Percentiles rank a stretch among this genome's conserved stretches.
Evolutionary conservation across 1,140 invertebrate genomes (phyloP).

Genomic region (Samia ricini): DNA sequence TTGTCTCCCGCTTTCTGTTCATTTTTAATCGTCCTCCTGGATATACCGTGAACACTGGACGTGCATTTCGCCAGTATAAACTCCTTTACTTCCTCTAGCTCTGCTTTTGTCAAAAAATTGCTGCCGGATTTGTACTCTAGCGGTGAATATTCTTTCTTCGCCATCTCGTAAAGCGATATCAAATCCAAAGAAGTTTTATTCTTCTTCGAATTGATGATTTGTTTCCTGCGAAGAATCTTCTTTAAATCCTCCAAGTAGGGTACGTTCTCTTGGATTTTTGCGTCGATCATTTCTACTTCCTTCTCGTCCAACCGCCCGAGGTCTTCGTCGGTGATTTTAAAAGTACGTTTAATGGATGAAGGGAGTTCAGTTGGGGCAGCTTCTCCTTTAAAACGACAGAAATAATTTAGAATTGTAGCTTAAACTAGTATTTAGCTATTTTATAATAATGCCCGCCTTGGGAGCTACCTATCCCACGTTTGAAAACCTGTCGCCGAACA

Average conservation of each 20-base stretch:
- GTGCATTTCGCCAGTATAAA: conserved; percentile 48
- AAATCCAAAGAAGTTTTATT: conserved; percentile 46
- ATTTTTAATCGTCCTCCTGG: conserved; percentile 38
- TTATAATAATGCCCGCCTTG: too few relatives aligned
- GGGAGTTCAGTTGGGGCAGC: conserved; percentile 23
- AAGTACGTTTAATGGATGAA: conserved; percentile 39
- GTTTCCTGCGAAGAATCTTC: conserved; percentile 46
- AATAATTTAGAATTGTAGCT: background rate
- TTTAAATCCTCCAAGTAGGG: conserved; percentile 54
- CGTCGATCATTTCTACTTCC: conserved; percentile 65
- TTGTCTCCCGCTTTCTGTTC: conserved; percentile 11
- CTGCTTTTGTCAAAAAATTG: conserved; percentile 47
- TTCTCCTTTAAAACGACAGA: background rate
- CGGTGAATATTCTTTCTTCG: conserved; percentile 32
- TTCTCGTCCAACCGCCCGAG: conserved; percentile 47
- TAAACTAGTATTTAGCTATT: too few relatives aligned
- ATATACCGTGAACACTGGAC: conserved; percentile 50
- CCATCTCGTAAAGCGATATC: conserved; percentile 54
- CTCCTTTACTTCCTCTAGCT: conserved; percentile 55
- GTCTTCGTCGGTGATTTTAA: conserved; percentile 44
- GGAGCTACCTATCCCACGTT: too few relatives aligned
- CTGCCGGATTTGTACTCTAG: conserved; percentile 33
- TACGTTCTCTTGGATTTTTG: conserved; percentile 49
- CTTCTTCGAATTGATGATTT: conserved; percentile 36
- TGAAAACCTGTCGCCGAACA: too few relatives aligned